These are phyloP conservation scores for Ranitomeya imitator DNA, from an alignment of 2,113 vertebrate species.

Conservation along the genomic window DNA sequence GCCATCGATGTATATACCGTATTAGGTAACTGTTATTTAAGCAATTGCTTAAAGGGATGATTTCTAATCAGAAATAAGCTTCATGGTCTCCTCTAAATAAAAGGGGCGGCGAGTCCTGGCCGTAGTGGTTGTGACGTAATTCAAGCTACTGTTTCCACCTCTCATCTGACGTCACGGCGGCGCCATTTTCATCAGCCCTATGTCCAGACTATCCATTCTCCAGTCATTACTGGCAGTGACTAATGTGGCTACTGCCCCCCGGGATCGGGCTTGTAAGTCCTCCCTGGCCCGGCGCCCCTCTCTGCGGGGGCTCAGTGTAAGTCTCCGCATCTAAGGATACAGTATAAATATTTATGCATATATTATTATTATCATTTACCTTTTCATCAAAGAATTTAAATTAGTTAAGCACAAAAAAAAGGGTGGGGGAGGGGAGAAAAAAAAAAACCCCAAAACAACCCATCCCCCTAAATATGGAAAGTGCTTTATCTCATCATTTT, in stretches of 20 bases:
- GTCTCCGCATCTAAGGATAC: conserved; percentile 12
- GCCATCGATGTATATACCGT: too few relatives aligned
- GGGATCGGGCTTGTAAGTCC: conserved; percentile 31
- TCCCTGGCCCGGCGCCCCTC: conserved; percentile 10
- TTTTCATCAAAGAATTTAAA: conserved; percentile 56
- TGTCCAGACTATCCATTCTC: neutral
- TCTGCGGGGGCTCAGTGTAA: neutral
- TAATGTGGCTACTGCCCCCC: neutral
- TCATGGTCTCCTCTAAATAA: neutral
- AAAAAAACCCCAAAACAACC: neutral
- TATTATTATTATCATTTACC: conserved; percentile 53
- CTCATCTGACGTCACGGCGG: too few relatives aligned
- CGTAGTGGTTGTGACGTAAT: conserved; percentile 6
- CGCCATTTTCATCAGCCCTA: neutral
- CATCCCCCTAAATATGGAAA: conserved; percentile 39
- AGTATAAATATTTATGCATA: conserved; percentile 49
- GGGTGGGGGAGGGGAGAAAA: conserved; percentile 9
- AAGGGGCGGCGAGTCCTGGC: neutral
- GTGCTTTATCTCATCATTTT: conserved; percentile 53
- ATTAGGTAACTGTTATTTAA: too few relatives aligned
- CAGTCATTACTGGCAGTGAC: neutral
- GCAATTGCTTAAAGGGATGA: neutral
- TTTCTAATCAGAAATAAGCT: neutral
- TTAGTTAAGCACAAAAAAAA: conserved; percentile 32
- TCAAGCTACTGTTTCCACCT: neutral